A percentile compares a stretch with the other conserved stretches of the same genome.
These are phyloP conservation scores for Erithacus rubecula DNA, from an alignment of 2,797 vertebrate genomes.

Conservation along the genomic window DNA sequence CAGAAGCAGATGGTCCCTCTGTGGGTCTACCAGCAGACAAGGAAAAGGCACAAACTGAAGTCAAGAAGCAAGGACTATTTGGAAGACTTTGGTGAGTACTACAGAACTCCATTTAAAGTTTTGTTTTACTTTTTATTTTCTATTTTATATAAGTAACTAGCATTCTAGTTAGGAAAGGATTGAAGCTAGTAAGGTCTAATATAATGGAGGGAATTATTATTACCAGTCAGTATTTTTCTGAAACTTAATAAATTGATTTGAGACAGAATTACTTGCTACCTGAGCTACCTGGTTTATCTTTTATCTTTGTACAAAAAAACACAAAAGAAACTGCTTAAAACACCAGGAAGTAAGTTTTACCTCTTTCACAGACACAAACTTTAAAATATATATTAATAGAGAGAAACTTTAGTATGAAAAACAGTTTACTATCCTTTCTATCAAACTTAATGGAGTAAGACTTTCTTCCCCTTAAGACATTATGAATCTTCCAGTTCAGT, in stretches of 20 bases:
- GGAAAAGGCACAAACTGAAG: background rate
- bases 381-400: background rate
- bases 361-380: background rate
- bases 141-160: background rate
- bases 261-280: background rate
- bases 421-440: background rate
- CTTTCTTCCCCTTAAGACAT: background rate
- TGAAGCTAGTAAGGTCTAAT: background rate
- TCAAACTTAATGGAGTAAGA: background rate
- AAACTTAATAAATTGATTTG: background rate
- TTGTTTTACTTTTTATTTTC: background rate
- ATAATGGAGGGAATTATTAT: background rate
- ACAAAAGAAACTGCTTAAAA: background rate
- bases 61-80: background rate
- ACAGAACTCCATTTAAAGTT: background rate
- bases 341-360: background rate
- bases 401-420: background rate
- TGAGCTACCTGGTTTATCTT: background rate
- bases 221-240: background rate
- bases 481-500: background rate
- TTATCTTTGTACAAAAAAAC: background rate
- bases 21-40: background rate
- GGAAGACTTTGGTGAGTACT: background rate
- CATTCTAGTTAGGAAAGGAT: background rate
- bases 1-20: background rate